Conservation (phyloP, 2,888 invertebrate species). For the Rotaria socialis region DNA sequence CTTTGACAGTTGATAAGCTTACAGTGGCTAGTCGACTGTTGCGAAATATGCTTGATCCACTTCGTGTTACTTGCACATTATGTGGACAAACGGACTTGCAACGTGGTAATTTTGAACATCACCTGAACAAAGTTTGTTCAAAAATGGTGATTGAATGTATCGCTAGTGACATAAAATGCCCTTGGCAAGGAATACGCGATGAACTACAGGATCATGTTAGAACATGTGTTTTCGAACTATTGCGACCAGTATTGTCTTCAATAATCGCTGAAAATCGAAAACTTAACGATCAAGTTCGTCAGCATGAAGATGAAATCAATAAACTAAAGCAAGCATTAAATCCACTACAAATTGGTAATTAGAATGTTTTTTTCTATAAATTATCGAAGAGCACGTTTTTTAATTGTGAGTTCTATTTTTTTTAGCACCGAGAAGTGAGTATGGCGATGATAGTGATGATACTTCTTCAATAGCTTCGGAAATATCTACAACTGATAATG, state of each 20-base stretch:
- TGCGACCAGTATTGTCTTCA: neutral
- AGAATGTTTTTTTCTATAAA: neutral
- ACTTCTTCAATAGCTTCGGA: neutral
- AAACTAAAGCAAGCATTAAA: neutral
- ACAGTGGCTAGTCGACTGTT: neutral
- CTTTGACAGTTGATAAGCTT: neutral
- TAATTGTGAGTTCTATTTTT: neutral
- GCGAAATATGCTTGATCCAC: constrained; percentile 1
- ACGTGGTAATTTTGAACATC: neutral
- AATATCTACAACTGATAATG: neutral
- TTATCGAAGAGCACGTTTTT: neutral
- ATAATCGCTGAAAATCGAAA: neutral
- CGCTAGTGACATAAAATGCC: constrained; percentile 12
- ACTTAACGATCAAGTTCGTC: neutral
- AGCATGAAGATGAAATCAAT: neutral
- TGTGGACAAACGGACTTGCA: neutral
- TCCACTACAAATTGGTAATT: neutral
- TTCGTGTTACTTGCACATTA: neutral
- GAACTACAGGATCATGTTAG: neutral
- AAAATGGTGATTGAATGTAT: neutral
- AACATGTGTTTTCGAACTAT: neutral
- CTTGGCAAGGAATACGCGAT: constrained; percentile 4
- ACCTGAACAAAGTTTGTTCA: neutral
- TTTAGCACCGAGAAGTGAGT: neutral
- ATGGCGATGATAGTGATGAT: neutral